Conservation (phyloP, 2,797 vertebrate species). For the Garrulus glandarius region DNA sequence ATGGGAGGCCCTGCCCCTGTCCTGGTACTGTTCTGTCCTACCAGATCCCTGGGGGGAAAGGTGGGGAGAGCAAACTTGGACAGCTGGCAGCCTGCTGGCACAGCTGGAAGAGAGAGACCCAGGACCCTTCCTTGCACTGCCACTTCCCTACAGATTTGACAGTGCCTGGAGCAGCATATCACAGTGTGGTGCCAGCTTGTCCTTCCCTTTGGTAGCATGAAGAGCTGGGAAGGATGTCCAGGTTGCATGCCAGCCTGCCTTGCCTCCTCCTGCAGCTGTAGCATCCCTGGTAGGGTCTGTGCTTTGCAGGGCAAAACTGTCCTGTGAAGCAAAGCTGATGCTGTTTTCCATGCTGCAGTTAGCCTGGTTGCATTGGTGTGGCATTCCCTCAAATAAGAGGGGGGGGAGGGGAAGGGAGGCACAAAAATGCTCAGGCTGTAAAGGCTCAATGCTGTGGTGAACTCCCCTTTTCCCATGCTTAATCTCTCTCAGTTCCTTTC, state of each 20-base stretch:
- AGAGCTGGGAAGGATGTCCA: not conserved
- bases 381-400: not conserved
- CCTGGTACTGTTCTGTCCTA: not conserved
- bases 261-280: not conserved
- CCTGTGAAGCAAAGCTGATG: not conserved
- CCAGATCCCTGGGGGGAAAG: not conserved
- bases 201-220: not conserved
- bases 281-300: not conserved
- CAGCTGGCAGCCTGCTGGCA: not conserved
- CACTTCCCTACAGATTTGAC: not conserved
- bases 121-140: fast-evolving
- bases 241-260: not conserved
- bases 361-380: not conserved
- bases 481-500: not conserved
- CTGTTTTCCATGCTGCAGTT: not conserved
- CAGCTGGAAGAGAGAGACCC: not conserved
- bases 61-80: not conserved
- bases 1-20: not conserved
- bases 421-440: not conserved
- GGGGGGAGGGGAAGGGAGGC: not conserved
- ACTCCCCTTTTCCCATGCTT: not conserved
- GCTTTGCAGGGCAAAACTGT: not conserved
- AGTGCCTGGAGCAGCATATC: not conserved
- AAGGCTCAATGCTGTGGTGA: not conserved
- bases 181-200: not conserved